Evolutionary conservation across 2,888 invertebrate genomes (phyloP), one percentile per base, ranked within the genome.

Genomic region (Amphipyra berbera): DNA sequence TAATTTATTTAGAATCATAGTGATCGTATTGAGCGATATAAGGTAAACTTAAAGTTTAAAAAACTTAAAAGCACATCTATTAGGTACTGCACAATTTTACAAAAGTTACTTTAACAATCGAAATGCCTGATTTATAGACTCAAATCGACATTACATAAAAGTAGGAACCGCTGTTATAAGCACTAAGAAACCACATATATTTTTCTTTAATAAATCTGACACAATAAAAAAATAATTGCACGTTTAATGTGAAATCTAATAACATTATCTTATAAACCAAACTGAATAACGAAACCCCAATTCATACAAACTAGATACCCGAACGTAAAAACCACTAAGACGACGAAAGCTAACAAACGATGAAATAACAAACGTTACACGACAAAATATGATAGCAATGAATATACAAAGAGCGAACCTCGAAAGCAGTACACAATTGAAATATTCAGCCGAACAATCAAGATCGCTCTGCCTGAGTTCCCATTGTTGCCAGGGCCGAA

Each of bases 381-480:
- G 68, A 76, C 81, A 73, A 78, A 83, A 81, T 82, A 83, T 78
- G 76, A 82, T 77, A 77, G 73, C 80, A 75, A 78, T 78, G 78
- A 80, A 76, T 79, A 73, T 83, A 78, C 73, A 79, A 77, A 80
- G 79, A 81, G 63, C 74, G 60, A 78, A 71, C 68, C 75, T 82
- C 78, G 81, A 84, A 86, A 83, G 82, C 80, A 79, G 81, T 82
- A 77, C 76, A 83, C 88, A 83, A 86, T 88, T 87, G 87, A 86
- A 88, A 88, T 86, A 83, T 85, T 82, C 82, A 81, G 78, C 66
- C 76, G 82, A 84, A 87, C 87, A 87, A 88, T 88, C 87, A 86
- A 86, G 86, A 86, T 86, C 79, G 84, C 81, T 82, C 79, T 78
- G 79, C 71, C 81, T 76, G 80, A 80, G 86, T 83, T 85, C 81